Evolutionary conservation across 2,113 vertebrate genomes (phyloP), one percentile per base, ranked within the genome.

Genomic region (Cephalopholis sonnerati): DNA sequence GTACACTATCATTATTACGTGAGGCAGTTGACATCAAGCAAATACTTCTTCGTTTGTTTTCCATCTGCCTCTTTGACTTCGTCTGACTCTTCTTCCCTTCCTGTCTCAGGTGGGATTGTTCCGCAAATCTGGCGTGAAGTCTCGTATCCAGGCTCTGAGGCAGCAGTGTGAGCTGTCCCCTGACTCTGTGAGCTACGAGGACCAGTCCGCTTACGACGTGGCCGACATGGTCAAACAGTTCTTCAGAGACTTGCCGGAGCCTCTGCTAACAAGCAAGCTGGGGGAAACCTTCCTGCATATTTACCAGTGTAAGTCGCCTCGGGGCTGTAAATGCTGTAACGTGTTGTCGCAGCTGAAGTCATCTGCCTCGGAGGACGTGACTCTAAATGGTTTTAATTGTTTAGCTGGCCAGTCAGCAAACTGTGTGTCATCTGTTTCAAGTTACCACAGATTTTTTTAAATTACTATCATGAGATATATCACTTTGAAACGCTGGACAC

Each of bases 141-240:
- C 98, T 71, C 96, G 98, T 76, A 99, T 99, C 87, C 98, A 97
- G 58, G 96, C 97, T 55, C 89, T 99, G 32, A 96, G 98, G 16
- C 97, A 98, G 87, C 97, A 97, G 96, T 99, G 98, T 0, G 98
- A 99, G 92, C 93, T 79, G 86, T 97, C 94, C 44, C 97, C 98
- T 0, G 97, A 98, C 77, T 95, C 93, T 0, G 96, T 99, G 85
- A 94, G 70, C 94, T 99, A 98, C 17, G 97, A 98, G 67, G 98
- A 98, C 73, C 98, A 99, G 63, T 99, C 97, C 0, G 98, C 98
- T 0, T 99, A 99, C 0, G 98, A 99, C 2, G 98, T 99, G 87
- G 98, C 98, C 0, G 98, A 99, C 90, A 98, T 99, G 98, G 96
- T 99, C 59, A 99, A 99, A 64, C 98, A 99, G 85, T 99, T 99